phyloP scores from a whole-genome alignment of 2,113 vertebrate genomes.

The Sceloporus tristichus region DNA sequence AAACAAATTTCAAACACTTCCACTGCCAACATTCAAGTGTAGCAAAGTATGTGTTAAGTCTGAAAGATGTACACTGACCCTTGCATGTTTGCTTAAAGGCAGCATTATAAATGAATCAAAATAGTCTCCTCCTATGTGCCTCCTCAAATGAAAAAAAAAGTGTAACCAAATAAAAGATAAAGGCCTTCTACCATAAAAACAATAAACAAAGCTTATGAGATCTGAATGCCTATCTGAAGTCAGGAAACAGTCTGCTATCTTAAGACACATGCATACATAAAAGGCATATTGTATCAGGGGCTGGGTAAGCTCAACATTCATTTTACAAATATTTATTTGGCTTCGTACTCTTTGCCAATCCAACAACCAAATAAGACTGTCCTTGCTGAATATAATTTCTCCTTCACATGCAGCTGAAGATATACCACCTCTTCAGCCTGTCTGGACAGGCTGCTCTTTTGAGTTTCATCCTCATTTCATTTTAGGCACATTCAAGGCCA shows the following conservation, averaged over 20 bases:
- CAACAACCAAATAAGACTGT: conserved; percentile 28
- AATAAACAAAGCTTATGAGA: conserved; percentile 3
- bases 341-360: neutral
- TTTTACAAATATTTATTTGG: conserved; percentile 29
- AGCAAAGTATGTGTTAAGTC: neutral
- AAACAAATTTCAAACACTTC: neutral
- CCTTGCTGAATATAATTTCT: conserved; percentile 54
- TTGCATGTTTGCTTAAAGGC: neutral
- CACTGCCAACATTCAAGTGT: neutral
- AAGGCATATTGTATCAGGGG: neutral
- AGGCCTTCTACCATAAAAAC: neutral
- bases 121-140: conserved; percentile 21
- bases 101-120: neutral
- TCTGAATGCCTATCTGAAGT: conserved; percentile 1
- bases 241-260: conserved; percentile 2
- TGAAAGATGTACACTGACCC: neutral
- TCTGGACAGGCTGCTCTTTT: neutral
- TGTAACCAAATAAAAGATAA: conserved; percentile 21
- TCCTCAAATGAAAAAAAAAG: conserved; percentile 34
- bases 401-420: conserved; percentile 12
- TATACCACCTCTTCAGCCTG: neutral
- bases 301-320: neutral
- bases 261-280: conserved; percentile 4
- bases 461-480: neutral
- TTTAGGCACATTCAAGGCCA: conserved; percentile 17